Base-by-base conservation (phyloP, 2,888 invertebrate genomes). In the Epirrhoe alternata region DNA sequence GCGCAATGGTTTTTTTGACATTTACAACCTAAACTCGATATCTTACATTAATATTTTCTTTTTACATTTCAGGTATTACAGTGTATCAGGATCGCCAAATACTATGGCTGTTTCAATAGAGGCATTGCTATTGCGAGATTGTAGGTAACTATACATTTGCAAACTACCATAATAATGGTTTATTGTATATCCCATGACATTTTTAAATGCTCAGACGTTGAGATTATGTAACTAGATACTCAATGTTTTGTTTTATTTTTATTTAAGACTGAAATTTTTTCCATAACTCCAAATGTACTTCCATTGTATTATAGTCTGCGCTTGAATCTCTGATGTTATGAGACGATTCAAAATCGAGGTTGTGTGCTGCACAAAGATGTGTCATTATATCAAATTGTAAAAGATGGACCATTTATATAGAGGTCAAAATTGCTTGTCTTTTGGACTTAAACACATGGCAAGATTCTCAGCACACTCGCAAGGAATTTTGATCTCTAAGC, bases 341-440 rank as follows among this genome's bases (percentile, higher is more conserved):
- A 50, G 60, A 58, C 45, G 60, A 45, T 77, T 82, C 78, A 80
- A 78, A 86, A 84, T 76, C 80, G 81, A 79, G 88, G 89, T 89
- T 90, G 90, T 90, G 88, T 85, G 74, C 77, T 81, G 82, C 86
- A 86, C 84, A 82, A 77, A 72, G 78, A 75, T 86, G 88, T 86
- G 85, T 84, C 79, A 77, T 84, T 88, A 89, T 91, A 92, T 92
- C 90, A 88, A 89, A 86, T 84, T 83, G 90, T 89, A 90, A 91
- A 91, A 91, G 88, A 90, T 86, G 92, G 92, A 92, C 92, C 92
- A 92, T 88, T 89, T 75, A 75, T 54, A 77, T 78, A 80, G 80
- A 75, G 78, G 77, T 77, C 71, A 74, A 79, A 85, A 86, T 86
- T 84, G 86, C 77, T 83, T 81, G 73, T 70, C 31, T 57, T 31